Base-by-base conservation (phyloP, 2,797 vertebrate genomes). In the Spondyliosoma cantharus region DNA sequence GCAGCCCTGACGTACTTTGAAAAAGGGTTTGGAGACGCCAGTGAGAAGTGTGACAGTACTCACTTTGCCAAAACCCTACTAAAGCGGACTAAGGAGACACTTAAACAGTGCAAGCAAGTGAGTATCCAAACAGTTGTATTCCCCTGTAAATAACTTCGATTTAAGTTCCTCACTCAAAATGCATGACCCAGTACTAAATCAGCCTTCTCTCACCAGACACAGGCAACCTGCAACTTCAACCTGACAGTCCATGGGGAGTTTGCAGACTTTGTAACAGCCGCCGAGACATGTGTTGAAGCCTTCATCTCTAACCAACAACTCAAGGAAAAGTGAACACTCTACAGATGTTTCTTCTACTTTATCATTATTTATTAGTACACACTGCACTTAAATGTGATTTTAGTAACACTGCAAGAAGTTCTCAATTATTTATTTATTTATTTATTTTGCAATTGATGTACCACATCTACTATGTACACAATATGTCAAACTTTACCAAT, bases 241-340 rank as follows among this genome's bases (percentile, higher is more conserved):
- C 13, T 1, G 5, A 27, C 0, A 0, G 22, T 5, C n/a, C 5
- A 62, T 4, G 0, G 15, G 43, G 0, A 0, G 1, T 91, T 86
- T 15, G 0, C 0, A 15, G 0, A 0, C 1, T 86, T 92, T 32
- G 2, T 87, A 19, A 0, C 5, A 0, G 20, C 19, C 46, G 0
- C 24, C 0, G 0, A 42, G 24, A 0, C 0, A 0, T 45, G 83
- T 1, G 0, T 61, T n/a, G 0, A 67, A 0, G 0, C 0, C 0
- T 0, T 65, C 15, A 60, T 42, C 12, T 1, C 0, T 3, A 1
- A 32, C 2, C 0, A 0, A 0, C 0, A 7, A 0, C 13, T 0
- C 3, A 3, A 8, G 16, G 5, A 37, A 59, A 4, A 0, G 1
- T 45, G 19, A 14, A 53, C 19, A 73, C 2, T 4, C 22, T 3